Base-by-base conservation (phyloP, 2,888 invertebrate species). In the Patella caerulea region DNA sequence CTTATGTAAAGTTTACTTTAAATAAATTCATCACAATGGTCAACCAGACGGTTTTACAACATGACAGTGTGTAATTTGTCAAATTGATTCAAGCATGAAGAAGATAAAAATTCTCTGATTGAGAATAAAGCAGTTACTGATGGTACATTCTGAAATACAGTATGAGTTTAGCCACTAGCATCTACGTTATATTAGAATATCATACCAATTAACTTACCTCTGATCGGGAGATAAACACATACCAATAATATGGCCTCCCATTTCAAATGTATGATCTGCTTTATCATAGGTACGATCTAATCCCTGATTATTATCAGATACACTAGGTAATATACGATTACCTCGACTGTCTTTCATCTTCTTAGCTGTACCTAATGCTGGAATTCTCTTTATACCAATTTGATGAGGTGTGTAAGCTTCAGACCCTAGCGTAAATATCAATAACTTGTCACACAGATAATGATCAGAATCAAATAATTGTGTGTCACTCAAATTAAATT, bases 201-300 rank as follows among this genome's bases (percentile, higher is more conserved):
- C 15, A 15, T 17, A 56, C n/a, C 12, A 2, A 71, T 87, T 52
- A 29, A 76, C 83, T 82, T 88, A 94, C 94, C 94, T 93, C 87
- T 96, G 95, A 92, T 96, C 96, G 0, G 96, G 96, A 81, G 96
- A 96, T 17, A 96, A 92, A 2, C 95, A 95, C 95, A 96, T 96
- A 85, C 96, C 96, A 85, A 96, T 96, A 78, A 96, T 96, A 89
- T 96, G 96, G 0, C 96, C 96, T 89, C 96, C 95, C 75, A 96
- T 93, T 91, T 96, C 96, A 81, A 96, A 95, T 11, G 95, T 91
- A 91, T 95, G 95, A 92, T 96, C 96, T 19, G 95, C 94, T 88
- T 94, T 93, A 90, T 96, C 95, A 77, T 88, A 90, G n/a, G 82
- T 82, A 14, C 81, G 75, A 52, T 87, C 85, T 73, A 82, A 45